Conservation (phyloP, 2,888 invertebrate species). For the Aleiodes leptofemur region DNA sequence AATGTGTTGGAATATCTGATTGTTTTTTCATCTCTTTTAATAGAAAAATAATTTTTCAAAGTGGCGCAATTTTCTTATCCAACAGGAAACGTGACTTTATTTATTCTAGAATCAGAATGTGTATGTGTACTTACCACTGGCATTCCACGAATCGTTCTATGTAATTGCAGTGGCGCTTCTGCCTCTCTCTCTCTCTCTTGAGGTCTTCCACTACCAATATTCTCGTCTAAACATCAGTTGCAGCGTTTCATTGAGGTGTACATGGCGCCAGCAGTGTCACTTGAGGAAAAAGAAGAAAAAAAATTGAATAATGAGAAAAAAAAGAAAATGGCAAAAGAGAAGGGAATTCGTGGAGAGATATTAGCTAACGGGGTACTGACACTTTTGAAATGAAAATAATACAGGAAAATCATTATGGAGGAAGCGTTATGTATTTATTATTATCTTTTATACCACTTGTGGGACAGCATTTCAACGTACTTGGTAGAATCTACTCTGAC, state of each 20-base stretch:
- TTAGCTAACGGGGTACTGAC: conserved; percentile 26
- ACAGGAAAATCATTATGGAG: conserved; percentile 32
- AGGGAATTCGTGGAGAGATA: neutral
- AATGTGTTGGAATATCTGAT: too few species aligned
- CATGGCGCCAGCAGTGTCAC: conserved; percentile 17
- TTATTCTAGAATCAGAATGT: conserved; percentile 14
- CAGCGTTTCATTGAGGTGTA: conserved; percentile 17
- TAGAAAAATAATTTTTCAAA: neutral
- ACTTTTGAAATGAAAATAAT: conserved; percentile 36
- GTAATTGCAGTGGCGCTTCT: conserved; percentile 28
- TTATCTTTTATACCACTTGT: conserved; percentile 42
- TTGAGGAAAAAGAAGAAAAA: neutral
- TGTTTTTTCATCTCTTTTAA: neutral
- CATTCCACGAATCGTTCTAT: conserved; percentile 23
- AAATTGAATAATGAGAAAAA: neutral
- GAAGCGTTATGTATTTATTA: conserved; percentile 21
- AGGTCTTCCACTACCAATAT: neutral
- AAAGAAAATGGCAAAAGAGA: neutral
- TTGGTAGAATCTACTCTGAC: conserved; percentile 34
- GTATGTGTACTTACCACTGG: conserved; percentile 15
- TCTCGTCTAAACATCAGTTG: conserved; percentile 5
- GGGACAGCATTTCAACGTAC: conserved; percentile 8
- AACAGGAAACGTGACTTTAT: conserved; percentile 23
- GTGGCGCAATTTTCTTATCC: neutral
- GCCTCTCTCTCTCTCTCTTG: conserved; percentile 15